Evolutionary conservation across 2,888 invertebrate genomes (phyloP).

Genomic region (Eupithecia abbreviata): DNA sequence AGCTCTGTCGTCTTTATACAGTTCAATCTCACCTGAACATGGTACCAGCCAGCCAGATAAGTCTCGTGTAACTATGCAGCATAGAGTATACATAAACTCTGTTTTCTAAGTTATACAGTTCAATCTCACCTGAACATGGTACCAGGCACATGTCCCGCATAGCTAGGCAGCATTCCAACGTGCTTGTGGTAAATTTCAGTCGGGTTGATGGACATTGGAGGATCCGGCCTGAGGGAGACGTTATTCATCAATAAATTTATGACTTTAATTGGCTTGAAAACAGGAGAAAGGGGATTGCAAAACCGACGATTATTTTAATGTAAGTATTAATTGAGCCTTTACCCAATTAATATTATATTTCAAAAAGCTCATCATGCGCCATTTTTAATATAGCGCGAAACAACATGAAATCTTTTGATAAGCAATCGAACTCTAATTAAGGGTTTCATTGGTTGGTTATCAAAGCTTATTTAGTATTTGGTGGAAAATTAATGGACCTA

Average conservation of each 20-base stretch:
- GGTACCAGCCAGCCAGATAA: conserved; percentile 86
- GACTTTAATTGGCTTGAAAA: neutral
- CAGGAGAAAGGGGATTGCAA: neutral
- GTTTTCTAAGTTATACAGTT: neutral
- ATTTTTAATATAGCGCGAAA: too few species aligned
- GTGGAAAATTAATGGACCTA: too few species aligned
- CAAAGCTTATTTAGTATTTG: too few species aligned
- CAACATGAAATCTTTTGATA: neutral
- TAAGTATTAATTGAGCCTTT: neutral
- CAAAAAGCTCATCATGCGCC: neutral
- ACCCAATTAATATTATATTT: neutral
- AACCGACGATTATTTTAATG: neutral
- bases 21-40: conserved; percentile 84
- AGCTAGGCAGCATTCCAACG: conserved; percentile 89
- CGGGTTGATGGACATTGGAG: conserved; percentile 77
- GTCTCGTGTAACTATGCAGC: conserved; percentile 90
- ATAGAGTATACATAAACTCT: conserved; percentile 57
- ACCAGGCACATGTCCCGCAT: conserved; percentile 91
- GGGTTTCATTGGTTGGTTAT: too few species aligned
- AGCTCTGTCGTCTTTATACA: neutral
- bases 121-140: conserved; percentile 85
- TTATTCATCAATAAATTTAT: neutral
- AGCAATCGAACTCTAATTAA: neutral
- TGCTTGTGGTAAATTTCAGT: conserved; percentile 89
- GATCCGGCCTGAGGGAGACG: conserved; percentile 69